Evolutionary conservation across 2,797 vertebrate genomes (phyloP), one percentile per base, ranked within the genome.

Genomic region (Hoplostethus atlanticus): DNA sequence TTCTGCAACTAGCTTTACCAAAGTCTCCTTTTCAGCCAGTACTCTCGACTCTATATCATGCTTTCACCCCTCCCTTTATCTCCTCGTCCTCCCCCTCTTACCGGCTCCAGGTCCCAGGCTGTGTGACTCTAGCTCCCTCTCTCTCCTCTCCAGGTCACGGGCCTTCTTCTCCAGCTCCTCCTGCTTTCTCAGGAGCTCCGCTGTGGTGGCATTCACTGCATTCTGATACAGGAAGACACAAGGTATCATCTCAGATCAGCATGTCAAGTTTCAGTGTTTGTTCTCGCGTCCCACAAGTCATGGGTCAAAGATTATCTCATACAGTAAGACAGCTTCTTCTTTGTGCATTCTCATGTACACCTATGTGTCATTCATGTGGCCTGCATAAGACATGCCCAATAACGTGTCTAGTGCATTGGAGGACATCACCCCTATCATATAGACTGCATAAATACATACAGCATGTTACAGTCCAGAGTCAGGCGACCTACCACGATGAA

Each of bases 101-200:
- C 97, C 58, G 11, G 95, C 89, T 64, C 95, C 76, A 1, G 94
- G 79, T 46, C 96, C 94, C 0, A 97, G 91, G 55, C 94, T 92
- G 2, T 97, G 96, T 0, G 95, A 96, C 68, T 97, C 94, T 6
- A 99, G 94, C 80, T 98, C 97, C 62, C 96, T 84, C 85, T 99
- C 98, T 71, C 97, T 91, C 73, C 96, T 95, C 88, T 99, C 98
- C 91, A 99, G 79, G 78, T 98, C 98, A 63, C 89, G 93, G 0
- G 97, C 97, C 82, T 98, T 99, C 73, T 95, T 95, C 90, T 99
- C 97, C 68, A 99, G 94, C 87, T 99, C 98, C 88, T 98, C 97
- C 89, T 99, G 98, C 80, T 96, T 97, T 89, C 89, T 96, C 57
- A 97, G 88, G 71, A 99, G 94, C 53, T 99, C 98, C 0, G 96